Evolutionary conservation across 2,888 invertebrate genomes (phyloP), one percentile per base, ranked within the genome.

Genomic region (Pseudolycoriella hygida): DNA sequence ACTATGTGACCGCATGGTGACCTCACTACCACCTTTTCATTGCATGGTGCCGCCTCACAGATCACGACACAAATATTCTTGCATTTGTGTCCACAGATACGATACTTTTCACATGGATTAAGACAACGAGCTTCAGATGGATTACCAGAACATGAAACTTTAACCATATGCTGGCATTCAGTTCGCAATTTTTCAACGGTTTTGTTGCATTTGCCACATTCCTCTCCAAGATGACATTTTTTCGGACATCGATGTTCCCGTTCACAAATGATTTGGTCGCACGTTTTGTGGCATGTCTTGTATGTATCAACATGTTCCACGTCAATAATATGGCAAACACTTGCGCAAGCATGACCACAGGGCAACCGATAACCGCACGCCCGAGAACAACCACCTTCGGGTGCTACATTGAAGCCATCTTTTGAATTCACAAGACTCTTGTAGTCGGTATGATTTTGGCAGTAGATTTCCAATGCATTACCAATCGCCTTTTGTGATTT

Each of bases 381-480:
- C 3, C 14, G 17, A 18, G 2, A 3, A 15, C 43, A 43, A 43
- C 43, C 43, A 15, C 43, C 43, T 38, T 43, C 43, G 2, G 43
- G 43, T 14, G 19, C 19, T 10, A 3, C 14, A 10, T 20, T 17
- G 37, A 43, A 43, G 20, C 34, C 43, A n/a, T 20, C 14, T n/a
- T 19, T 20, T 3, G 34, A 19, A 14, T 17, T 37, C n/a, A 43
- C 43, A 30, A 34, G 34, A 43, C 5, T 43, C 15, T 37, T 34
- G 14, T 17, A 19, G 34, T 43, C 43, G 3, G 38, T 34, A 37
- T 43, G 43, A 38, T 43, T 43, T 43, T 43, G 43, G 15, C 43
- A 43, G 17, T 15, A 43, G 8, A 43, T 17, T 37, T 43, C 43
- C 34, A 43, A 11, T 37, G 43, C 37, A 10, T 34, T 8, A 11